Evolutionary conservation across 2,888 invertebrate species (phyloP).

Genomic region (Balanococcus diminutus): DNA sequence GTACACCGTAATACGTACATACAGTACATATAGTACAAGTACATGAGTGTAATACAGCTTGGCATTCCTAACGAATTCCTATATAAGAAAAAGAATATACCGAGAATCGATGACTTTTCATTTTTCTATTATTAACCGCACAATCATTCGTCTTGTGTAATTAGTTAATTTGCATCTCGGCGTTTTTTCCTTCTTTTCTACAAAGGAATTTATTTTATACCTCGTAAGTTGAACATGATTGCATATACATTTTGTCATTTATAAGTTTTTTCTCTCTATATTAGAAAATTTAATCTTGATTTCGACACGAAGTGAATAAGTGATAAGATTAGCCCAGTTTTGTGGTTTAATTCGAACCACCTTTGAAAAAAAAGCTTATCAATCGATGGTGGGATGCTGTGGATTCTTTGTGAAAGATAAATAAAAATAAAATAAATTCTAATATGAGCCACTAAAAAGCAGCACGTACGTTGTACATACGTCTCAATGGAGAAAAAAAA

Average conservation of each 20-base stretch:
- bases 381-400: not conserved
- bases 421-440: not conserved
- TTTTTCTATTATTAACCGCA: not conserved
- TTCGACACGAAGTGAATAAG: too few species aligned
- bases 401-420: not conserved
- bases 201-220: not conserved
- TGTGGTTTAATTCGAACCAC: not conserved
- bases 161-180: not conserved
- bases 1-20: not conserved
- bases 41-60: not conserved
- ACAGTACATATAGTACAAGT: not conserved
- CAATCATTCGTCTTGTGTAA: not conserved
- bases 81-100: too few species aligned
- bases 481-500: too few species aligned
- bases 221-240: too few species aligned
- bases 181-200: not conserved
- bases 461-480: too few species aligned
- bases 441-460: too few species aligned
- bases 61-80: constrained; percentile 4
- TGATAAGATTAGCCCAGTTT: not conserved
- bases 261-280: too few species aligned
- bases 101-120: not conserved
- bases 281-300: not conserved
- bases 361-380: not conserved
- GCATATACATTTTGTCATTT: too few species aligned